These are phyloP conservation scores for Falco columbarius DNA, from an alignment of 2,797 vertebrate species.

Conservation along the genomic window DNA sequence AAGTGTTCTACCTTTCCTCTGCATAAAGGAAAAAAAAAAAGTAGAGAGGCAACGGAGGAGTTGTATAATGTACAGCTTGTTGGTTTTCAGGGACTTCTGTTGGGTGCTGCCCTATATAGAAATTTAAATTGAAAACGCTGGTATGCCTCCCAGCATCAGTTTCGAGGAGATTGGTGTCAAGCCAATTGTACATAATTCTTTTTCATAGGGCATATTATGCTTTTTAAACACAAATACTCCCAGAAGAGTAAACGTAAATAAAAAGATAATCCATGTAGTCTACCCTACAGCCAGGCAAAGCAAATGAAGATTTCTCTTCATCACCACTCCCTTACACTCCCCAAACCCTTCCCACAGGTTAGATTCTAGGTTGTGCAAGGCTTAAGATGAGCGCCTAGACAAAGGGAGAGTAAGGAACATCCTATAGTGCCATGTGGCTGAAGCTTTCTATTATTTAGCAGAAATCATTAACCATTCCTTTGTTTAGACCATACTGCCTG, in stretches of 20 bases:
- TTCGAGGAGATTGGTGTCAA: neutral
- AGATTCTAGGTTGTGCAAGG: neutral
- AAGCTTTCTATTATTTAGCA: conserved; percentile 51
- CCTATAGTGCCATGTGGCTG: neutral
- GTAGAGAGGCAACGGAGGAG: neutral
- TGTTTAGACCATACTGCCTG: conserved; percentile 17
- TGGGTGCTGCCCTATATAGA: neutral
- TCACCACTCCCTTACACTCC: neutral
- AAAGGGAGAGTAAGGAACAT: neutral
- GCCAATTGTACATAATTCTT: neutral
- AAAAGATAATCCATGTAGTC: neutral
- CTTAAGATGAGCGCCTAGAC: neutral
- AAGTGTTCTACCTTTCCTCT: neutral
- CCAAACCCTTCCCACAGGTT: neutral
- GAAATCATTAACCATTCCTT: conserved; percentile 53
- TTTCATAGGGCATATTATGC: neutral
- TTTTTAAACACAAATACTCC: neutral
- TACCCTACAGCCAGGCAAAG: neutral
- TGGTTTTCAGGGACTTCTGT: neutral
- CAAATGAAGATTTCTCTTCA: neutral
- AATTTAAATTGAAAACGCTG: neutral
- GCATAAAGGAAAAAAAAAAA: neutral
- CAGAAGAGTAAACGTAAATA: neutral
- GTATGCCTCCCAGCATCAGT: neutral
- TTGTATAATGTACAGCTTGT: neutral